Conservation (phyloP, 2,797 vertebrate genomes). For the Mus caroli region DNA sequence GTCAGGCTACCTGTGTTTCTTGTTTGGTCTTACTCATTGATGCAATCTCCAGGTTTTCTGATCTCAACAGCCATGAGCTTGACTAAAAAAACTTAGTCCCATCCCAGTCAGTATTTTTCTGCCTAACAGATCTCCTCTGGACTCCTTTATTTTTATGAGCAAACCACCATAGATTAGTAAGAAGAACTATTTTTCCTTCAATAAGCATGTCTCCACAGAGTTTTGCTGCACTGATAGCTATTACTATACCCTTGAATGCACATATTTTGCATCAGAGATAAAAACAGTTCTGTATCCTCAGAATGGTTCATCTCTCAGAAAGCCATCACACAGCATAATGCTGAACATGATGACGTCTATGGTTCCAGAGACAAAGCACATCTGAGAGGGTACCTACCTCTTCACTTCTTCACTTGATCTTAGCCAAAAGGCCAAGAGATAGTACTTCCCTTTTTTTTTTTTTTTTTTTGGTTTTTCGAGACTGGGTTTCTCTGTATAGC, state of each 20-base stretch:
- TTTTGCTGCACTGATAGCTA: neutral
- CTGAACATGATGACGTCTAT: neutral
- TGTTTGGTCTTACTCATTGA: neutral
- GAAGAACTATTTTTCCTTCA: neutral
- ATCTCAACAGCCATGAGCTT: neutral
- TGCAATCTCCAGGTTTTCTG: neutral
- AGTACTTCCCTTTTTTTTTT: no score
- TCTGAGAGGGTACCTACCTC: neutral
- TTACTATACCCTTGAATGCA: neutral
- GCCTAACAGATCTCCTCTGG: neutral
- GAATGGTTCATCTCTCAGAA: neutral
- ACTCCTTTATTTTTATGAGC: neutral
- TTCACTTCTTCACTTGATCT: no score
- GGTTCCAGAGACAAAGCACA: neutral
- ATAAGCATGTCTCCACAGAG: neutral
- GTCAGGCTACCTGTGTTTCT: neutral
- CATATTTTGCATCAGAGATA: neutral
- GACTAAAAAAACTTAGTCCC: neutral
- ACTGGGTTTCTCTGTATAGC: no score
- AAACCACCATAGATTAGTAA: neutral
- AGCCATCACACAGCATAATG: rapidly evolving
- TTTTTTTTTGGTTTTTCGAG: no score
- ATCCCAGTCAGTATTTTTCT: neutral
- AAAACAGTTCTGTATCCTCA: neutral
- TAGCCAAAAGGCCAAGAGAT: no score